Evolutionary conservation across 2,797 vertebrate genomes (phyloP).

Genomic region (Sciurus carolinensis): DNA sequence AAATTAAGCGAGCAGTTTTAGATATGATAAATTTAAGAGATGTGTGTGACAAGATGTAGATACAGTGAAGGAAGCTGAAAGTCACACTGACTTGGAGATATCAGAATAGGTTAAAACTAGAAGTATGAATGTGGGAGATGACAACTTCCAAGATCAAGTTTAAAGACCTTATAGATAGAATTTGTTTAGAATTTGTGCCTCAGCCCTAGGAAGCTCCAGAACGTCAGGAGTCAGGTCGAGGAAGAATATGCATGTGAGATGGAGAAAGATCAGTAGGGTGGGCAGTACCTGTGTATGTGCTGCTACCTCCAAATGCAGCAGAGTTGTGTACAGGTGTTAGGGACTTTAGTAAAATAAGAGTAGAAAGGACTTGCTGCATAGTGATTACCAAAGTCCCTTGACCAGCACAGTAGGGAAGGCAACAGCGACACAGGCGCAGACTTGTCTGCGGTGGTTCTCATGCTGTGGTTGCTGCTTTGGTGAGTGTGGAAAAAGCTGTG

Average conservation of each 20-base stretch:
- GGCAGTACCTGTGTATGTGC: no score
- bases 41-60: background rate
- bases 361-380: background rate
- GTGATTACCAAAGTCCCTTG: background rate
- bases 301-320: no score
- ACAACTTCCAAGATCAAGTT: background rate
- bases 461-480: background rate
- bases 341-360: background rate
- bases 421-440: background rate
- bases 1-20: background rate
- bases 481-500: background rate
- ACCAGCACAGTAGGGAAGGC: background rate
- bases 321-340: background rate
- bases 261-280: background rate
- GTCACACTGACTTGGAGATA: background rate
- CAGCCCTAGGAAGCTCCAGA: background rate
- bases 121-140: background rate
- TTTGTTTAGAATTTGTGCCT: background rate
- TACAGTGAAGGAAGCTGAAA: background rate
- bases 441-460: rapidly evolving
- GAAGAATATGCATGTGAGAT: background rate
- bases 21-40: background rate
- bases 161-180: background rate
- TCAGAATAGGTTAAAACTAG: background rate
- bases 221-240: background rate